Evolutionary conservation across 2,888 invertebrate genomes (phyloP), one percentile per base, ranked within the genome.

Genomic region (Melieria crassipennis): DNA sequence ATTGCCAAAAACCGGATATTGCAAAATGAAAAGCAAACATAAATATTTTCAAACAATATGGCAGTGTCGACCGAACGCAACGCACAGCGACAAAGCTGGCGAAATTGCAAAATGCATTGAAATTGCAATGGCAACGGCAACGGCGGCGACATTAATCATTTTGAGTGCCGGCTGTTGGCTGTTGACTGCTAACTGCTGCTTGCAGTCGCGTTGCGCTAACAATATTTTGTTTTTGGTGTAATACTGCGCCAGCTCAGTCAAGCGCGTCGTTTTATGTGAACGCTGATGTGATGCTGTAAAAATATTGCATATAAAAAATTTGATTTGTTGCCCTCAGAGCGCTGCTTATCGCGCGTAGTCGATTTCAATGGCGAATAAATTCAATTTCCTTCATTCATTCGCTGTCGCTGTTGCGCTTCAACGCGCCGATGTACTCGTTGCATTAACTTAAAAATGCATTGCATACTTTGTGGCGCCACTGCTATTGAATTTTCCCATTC

Each of bases 101-200:
- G 5, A 52, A 52, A 52, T 52, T 52, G 52, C 11, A 52, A 52
- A 52, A 52, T 52, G 52, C 52, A 52, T 52, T 52, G n/a, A 52
- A 52, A 52, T 5, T 5, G 6, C 52, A 52, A 5, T n/a, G n/a
- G 30, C 30, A 30, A 30, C 30, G 13, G 5, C 11, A 6, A 52
- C 52, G 13, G 11, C 9, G 1, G 2, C 9, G 5, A 52, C 52
- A 52, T 52, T 4, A 52, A 52, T 52, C 52, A 52, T 52, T 52
- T 5, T 52, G 52, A 52, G 52, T 52, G 52, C 52, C 5, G 11
- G 52, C 10, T 52, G 52, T 11, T 30, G 30, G 30, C 30, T 30
- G 30, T 30, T 30, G 30, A 30, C 30, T 30, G 30, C 30, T 30
- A 30, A 30, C 30, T 30, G 30, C 30, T 30, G 30, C 30, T 30